Conservation (phyloP, 2,113 vertebrate genomes). For the Emydocephalus ijimae region DNA sequence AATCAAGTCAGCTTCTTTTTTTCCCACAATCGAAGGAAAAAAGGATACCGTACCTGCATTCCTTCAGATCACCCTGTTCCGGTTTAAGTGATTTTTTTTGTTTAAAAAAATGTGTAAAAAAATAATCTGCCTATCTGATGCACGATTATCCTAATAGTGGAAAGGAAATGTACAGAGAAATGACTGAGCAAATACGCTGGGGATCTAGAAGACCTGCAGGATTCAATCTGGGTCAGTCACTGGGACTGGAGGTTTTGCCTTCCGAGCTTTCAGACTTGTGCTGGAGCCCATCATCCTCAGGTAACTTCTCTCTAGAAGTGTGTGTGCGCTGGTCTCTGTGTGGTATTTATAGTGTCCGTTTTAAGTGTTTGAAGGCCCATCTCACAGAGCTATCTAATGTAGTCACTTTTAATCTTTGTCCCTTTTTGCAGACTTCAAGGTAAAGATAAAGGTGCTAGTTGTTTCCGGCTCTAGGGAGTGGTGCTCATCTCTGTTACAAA, state of each 20-base stretch:
- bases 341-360: too few relatives aligned
- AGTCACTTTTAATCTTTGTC: background rate
- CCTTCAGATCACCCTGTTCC: background rate
- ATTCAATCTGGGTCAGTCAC: too few relatives aligned
- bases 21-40: background rate
- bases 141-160: background rate
- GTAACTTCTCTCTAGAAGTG: too few relatives aligned
- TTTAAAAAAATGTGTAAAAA: background rate
- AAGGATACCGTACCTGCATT: background rate
- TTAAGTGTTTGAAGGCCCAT: background rate
- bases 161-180: background rate
- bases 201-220: background rate
- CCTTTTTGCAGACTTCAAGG: too few relatives aligned
- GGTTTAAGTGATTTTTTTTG: background rate
- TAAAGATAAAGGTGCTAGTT: too few relatives aligned
- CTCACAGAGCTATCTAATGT: background rate
- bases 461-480: too few relatives aligned
- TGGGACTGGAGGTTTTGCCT: too few relatives aligned
- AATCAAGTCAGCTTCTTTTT: too few relatives aligned
- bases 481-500: too few relatives aligned
- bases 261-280: too few relatives aligned
- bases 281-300: too few relatives aligned
- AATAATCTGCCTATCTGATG: background rate
- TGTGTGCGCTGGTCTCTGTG: too few relatives aligned
- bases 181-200: background rate